Evolutionary conservation across 2,797 vertebrate genomes (phyloP).

Genomic region (Emys orbicularis): DNA sequence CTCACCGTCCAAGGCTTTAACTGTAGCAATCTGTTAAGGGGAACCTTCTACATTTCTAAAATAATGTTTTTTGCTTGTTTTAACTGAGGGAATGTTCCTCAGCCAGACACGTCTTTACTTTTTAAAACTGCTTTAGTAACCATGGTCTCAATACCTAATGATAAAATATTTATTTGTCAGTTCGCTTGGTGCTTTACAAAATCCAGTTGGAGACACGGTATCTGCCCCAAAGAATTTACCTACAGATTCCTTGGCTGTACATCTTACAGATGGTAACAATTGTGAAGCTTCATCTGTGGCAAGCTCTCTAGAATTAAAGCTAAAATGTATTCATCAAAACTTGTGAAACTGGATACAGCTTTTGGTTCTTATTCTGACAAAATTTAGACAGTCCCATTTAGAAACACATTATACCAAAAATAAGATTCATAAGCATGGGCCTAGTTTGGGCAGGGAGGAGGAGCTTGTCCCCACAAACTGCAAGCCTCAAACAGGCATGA

Average conservation of each 20-base stretch:
- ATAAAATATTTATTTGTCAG: background rate
- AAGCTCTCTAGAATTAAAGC: slow-evolving; percentile 10
- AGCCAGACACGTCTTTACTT: background rate
- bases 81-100: background rate
- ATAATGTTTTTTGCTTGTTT: background rate
- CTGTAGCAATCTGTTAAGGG: background rate
- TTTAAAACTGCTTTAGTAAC: background rate
- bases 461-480: no score
- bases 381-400: slow-evolving; percentile 38
- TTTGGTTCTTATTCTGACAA: background rate
- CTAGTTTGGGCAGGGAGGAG: background rate
- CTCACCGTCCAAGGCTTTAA: background rate
- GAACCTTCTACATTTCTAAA: background rate
- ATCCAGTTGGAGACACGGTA: background rate
- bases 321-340: background rate
- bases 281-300: background rate
- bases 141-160: background rate
- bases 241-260: background rate
- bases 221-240: background rate
- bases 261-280: slow-evolving; percentile 24
- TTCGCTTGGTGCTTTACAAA: accelerated
- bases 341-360: background rate
- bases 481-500: background rate
- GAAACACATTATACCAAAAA: background rate
- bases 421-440: background rate